Evolutionary conservation across 2,113 vertebrate species (phyloP).

Genomic region (Stomatorhinus ivindoensis): DNA sequence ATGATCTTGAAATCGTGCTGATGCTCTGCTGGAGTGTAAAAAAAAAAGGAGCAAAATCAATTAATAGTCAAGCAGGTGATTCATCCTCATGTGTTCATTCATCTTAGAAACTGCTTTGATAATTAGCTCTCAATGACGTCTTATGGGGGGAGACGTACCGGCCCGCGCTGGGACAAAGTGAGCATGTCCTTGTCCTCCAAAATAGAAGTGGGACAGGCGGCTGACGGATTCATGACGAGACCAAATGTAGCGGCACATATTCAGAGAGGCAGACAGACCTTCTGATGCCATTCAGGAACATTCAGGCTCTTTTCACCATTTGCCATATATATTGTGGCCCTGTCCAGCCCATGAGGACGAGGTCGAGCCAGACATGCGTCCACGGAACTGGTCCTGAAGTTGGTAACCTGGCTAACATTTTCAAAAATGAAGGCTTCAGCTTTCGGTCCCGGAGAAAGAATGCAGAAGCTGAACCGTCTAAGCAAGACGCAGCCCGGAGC

Average conservation of each 20-base stretch:
- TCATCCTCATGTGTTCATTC: slow-evolving; percentile 25
- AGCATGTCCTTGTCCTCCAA: not conserved
- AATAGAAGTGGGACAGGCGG: not conserved
- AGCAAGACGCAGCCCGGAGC: not conserved
- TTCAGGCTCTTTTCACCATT: not conserved
- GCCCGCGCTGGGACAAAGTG: not conserved
- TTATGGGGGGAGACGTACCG: not conserved
- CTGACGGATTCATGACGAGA: not conserved
- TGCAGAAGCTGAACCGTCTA: not conserved
- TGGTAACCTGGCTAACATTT: not conserved
- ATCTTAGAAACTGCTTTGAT: slow-evolving; percentile 24
- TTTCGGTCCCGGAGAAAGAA: not conserved
- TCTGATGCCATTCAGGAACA: not conserved
- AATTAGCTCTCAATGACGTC: slow-evolving; percentile 10
- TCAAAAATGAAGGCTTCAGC: not conserved
- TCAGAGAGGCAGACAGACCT: not conserved
- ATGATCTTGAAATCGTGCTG: slow-evolving; percentile 18
- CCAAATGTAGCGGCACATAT: not conserved
- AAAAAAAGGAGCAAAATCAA: slow-evolving; percentile 21
- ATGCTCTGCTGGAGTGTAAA: slow-evolving; percentile 5
- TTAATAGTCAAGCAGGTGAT: slow-evolving; percentile 31
- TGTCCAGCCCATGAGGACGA: not conserved
- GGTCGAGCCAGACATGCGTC: not conserved
- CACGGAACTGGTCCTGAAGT: not conserved
- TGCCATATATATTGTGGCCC: not conserved